Evolutionary conservation across 2,888 invertebrate genomes (phyloP).

Genomic region (Scaptomyza flava): DNA sequence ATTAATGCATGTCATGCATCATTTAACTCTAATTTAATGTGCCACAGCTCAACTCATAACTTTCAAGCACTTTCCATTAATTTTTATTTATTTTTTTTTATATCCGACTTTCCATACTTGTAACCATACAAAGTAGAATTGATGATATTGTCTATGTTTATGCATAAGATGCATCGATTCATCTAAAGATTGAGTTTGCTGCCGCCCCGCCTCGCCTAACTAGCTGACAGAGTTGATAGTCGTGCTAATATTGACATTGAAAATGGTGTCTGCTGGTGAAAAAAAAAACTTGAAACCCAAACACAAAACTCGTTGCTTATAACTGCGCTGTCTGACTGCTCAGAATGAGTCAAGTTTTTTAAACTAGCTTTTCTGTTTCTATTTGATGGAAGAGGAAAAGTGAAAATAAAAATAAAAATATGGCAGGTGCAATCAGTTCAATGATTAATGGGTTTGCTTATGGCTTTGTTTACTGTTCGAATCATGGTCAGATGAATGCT

Average conservation of each 20-base stretch:
- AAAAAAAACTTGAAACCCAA: slow-evolving; percentile 28
- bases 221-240: slow-evolving; percentile 17
- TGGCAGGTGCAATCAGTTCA: slow-evolving; percentile 51
- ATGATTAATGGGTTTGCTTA: slow-evolving; percentile 26
- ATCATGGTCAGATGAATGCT: slow-evolving; percentile 50
- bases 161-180: slow-evolving; percentile 35
- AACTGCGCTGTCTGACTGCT: slow-evolving; percentile 7
- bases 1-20: slow-evolving; percentile 48
- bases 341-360: slow-evolving; percentile 62
- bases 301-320: slow-evolving; percentile 45
- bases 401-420: slow-evolving; percentile 2
- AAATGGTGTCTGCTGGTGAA: slow-evolving; percentile 43
- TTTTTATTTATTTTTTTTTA: slow-evolving; percentile 11
- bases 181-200: slow-evolving; percentile 41
- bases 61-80: slow-evolving; percentile 48
- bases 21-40: slow-evolving; percentile 40
- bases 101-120: slow-evolving; percentile 44
- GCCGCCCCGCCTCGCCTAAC: slow-evolving; percentile 15
- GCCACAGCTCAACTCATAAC: slow-evolving; percentile 32
- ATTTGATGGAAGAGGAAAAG: slow-evolving; percentile 27
- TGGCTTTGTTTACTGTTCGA: slow-evolving; percentile 28
- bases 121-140: slow-evolving; percentile 9
- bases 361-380: slow-evolving; percentile 39
- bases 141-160: slow-evolving; percentile 5
- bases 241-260: slow-evolving; percentile 76